These are phyloP conservation scores for Drosophila nr. perissopoda DNA, from an alignment of 2,888 invertebrate genomes.

Conservation along the genomic window DNA sequence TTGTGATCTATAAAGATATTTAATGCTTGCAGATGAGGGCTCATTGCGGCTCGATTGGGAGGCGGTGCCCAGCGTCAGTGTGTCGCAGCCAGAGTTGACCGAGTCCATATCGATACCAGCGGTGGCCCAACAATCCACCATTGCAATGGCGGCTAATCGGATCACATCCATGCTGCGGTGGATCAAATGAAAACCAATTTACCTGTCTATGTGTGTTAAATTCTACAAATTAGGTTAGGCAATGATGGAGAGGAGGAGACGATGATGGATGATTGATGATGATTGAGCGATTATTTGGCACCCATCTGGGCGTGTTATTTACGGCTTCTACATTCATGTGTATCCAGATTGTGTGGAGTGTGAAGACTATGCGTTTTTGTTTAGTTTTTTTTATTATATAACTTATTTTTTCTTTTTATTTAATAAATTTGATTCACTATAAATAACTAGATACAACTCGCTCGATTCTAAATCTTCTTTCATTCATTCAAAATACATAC, in stretches of 20 bases:
- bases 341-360: constrained; percentile 12
- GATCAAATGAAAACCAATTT: constrained; percentile 74
- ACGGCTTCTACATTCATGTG: constrained; percentile 9
- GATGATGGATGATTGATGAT: background rate
- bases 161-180: constrained; percentile 92
- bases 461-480: constrained; percentile 47
- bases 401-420: constrained; percentile 71
- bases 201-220: constrained; percentile 46
- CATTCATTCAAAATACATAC: constrained; percentile 42
- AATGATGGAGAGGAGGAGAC: background rate
- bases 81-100: constrained; percentile 72
- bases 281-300: background rate
- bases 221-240: constrained; percentile 65
- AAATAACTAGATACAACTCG: constrained; percentile 66
- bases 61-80: constrained; percentile 86
- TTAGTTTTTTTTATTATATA: constrained; percentile 59
- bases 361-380: constrained; percentile 17
- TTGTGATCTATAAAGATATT: background rate
- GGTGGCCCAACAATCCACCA: constrained; percentile 85
- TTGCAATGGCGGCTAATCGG: constrained; percentile 92
- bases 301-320: constrained; percentile 5
- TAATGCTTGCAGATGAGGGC: constrained; percentile 85
- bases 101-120: constrained; percentile 74
- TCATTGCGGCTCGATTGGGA: constrained; percentile 93
- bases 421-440: constrained; percentile 75